Conservation (phyloP, 2,113 vertebrate genomes). For the Pelusios castaneus region DNA sequence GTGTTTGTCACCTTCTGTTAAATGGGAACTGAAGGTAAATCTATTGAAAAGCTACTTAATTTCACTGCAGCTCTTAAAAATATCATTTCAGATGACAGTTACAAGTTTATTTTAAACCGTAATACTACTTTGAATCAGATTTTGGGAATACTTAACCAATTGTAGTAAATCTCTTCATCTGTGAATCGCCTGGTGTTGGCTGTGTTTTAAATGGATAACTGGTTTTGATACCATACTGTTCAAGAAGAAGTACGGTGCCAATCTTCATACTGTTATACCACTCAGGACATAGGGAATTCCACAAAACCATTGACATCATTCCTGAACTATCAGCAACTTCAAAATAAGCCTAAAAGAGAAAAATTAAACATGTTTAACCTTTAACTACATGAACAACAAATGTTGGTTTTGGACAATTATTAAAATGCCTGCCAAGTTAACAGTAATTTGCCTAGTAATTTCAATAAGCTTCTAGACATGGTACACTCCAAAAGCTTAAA, state of each 20-base stretch:
- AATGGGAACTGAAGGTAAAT: not conserved
- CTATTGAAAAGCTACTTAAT: not conserved
- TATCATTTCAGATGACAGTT: not conserved
- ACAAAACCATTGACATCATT: slow-evolving; percentile 89
- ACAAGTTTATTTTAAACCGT: slow-evolving; percentile 1
- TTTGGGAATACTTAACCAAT: slow-evolving; percentile 82
- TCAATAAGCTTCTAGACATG: not conserved
- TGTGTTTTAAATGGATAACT: slow-evolving; percentile 85
- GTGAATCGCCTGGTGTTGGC: slow-evolving; percentile 81
- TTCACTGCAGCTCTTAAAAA: not conserved
- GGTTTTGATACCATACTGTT: slow-evolving; percentile 85
- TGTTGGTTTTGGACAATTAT: not conserved
- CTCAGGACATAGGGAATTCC: slow-evolving; percentile 90
- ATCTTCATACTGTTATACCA: slow-evolving; percentile 88
- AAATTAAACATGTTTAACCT: not conserved
- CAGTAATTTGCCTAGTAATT: not conserved
- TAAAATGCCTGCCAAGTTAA: not conserved
- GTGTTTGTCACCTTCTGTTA: not conserved
- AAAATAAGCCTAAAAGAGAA: slow-evolving; percentile 84
- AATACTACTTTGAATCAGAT: not conserved
- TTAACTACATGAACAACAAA: not conserved
- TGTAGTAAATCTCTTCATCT: slow-evolving; percentile 82
- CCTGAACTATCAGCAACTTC: slow-evolving; percentile 93
- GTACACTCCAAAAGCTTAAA: not conserved
- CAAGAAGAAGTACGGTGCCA: slow-evolving; percentile 87